Evolutionary conservation across 2,113 vertebrate genomes (phyloP), one percentile per base, ranked within the genome.

Genomic region (Ia io): DNA sequence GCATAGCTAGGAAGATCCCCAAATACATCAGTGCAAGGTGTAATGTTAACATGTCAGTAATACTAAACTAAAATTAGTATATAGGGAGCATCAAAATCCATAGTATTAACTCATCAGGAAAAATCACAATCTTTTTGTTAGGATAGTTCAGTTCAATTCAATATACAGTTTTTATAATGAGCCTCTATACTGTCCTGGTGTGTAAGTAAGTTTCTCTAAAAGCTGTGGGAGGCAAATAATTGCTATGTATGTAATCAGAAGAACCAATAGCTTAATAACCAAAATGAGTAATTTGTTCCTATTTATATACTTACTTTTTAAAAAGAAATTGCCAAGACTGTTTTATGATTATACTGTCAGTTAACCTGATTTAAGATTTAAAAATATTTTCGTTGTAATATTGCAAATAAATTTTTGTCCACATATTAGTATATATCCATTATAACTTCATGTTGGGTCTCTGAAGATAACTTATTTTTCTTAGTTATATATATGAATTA

Each of bases 341-440:
- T 56, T 53, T 51, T 32, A 17, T 82, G 40, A 88, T 4, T 97
- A 35, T 56, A 71, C 56, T 90, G 35, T 80, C 32, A 74, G 10
- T 53, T 53, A 87, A 93, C 17, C 16, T 93, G 5, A n/a, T 82
- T 94, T 91, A 80, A 92, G 59, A 51, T 73, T 85, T 73, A 49
- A 82, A 82, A 84, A 51, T 56, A 63, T n/a, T 77, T 92, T 20
- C 71, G 32, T 11, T 78, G 71, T 73, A 70, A 37, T 91, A 14
- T 1, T 83, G 14, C 73, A 84, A 32, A 61, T 67, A 37, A 2
- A 18, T 82, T 88, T 93, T 82, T 85, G n/a, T 61, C 7, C 18
- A 88, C 56, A 37, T 78, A 40, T 53, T 76, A 73, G 22, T 49
- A 9, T 51, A 53, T 0, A 32, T 59, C 84, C 47, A 49, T 44